Percentiles rank a stretch among this genome's conserved stretches.
Evolutionary conservation across 1,140 invertebrate genomes (phyloP).

Genomic region (Drosophila persimilis): DNA sequence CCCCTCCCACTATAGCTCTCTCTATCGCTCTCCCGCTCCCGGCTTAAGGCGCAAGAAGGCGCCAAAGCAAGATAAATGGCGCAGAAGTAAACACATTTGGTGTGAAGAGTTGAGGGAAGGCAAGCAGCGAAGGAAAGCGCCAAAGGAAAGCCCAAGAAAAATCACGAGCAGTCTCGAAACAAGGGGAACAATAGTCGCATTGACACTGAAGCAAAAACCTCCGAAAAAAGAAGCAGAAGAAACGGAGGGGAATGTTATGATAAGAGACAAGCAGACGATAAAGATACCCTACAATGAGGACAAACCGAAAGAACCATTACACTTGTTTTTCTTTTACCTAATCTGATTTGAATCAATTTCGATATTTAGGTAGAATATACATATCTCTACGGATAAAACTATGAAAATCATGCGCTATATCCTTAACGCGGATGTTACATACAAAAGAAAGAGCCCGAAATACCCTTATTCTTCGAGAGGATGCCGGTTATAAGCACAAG

Average conservation of each 20-base stretch:
- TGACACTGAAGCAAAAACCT: conserved; percentile 39
- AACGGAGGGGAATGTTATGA: background rate
- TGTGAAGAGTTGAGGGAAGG: conserved; percentile 58
- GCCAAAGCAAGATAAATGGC: conserved; percentile 78
- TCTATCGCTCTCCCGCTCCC: conserved; percentile 2
- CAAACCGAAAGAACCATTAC: background rate
- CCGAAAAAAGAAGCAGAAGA: background rate
- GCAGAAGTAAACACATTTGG: conserved; percentile 75
- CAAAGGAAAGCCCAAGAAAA: conserved; percentile 44
- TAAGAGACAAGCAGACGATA: background rate
- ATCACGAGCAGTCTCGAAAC: conserved; percentile 48
- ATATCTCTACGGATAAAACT: no score
- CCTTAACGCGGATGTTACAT: no score
- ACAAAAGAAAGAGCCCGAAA: no score
- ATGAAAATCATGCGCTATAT: no score
- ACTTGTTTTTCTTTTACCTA: no score
- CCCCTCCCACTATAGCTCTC: conserved; percentile 4
- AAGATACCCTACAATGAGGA: background rate
- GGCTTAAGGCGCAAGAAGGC: conserved; percentile 61
- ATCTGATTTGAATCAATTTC: no score
- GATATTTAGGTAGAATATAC: no score
- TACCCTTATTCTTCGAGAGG: no score
- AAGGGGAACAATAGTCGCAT: conserved; percentile 58
- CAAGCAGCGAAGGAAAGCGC: conserved; percentile 25
- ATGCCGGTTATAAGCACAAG: no score